A percentile compares a stretch with the other conserved stretches of the same genome.
These are phyloP conservation scores for Spialia ferax DNA, from an alignment of 2,888 invertebrate genomes.

Conservation along the genomic window DNA sequence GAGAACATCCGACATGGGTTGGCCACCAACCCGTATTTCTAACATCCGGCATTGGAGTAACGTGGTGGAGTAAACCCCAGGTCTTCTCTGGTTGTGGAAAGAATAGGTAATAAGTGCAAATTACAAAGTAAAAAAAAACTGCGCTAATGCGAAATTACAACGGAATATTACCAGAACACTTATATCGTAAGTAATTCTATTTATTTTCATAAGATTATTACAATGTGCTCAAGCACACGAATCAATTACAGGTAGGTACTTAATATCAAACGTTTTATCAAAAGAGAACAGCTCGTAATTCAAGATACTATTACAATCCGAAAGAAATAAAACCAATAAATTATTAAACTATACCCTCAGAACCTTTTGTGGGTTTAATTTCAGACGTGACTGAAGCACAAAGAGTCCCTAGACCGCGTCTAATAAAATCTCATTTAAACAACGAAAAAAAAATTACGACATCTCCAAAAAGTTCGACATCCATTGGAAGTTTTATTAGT, in stretches of 20 bases:
- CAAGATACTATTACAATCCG: not conserved
- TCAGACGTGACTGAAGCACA: constrained; percentile 4
- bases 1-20: too few relatives aligned
- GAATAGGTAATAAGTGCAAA: too few relatives aligned
- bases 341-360: not conserved
- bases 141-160: too few relatives aligned
- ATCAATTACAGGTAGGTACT: not conserved
- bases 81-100: too few relatives aligned
- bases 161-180: too few relatives aligned
- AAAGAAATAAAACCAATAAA: not conserved
- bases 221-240: not conserved
- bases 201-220: too few relatives aligned
- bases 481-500: not conserved
- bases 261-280: not conserved
- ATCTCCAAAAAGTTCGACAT: not conserved
- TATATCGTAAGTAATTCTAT: too few relatives aligned
- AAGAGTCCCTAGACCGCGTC: not conserved
- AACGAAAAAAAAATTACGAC: not conserved
- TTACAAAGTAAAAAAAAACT: too few relatives aligned
- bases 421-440: constrained; percentile 4
- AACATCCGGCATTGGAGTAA: too few relatives aligned
- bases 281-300: not conserved
- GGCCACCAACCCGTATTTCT: too few relatives aligned
- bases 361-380: constrained; percentile 4
- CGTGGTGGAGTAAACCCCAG: too few relatives aligned